phyloP scores from a whole-genome alignment of 2,113 vertebrate species.

The Pluvianellus socialis region DNA sequence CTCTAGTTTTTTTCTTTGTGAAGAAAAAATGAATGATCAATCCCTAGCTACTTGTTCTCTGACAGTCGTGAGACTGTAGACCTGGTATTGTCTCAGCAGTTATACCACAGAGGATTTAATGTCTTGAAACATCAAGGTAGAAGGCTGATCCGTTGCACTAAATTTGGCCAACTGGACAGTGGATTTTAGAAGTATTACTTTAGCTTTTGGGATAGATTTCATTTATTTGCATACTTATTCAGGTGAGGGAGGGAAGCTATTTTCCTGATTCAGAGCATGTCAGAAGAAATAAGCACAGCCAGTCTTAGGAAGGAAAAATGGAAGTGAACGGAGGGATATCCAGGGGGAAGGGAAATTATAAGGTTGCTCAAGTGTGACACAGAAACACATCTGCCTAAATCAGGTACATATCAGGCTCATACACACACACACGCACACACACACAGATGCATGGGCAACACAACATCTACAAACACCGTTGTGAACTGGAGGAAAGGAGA shows the following conservation, averaged over 20 bases:
- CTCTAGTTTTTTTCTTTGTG: background rate
- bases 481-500: conserved; percentile 54
- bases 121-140: background rate
- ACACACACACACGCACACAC: background rate
- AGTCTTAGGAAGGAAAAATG: conserved; percentile 29
- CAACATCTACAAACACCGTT: conserved; percentile 42
- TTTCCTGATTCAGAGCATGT: conserved; percentile 41
- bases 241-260: background rate
- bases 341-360: background rate
- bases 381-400: conserved; percentile 44
- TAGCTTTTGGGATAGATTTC: background rate
- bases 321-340: background rate
- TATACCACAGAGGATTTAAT: background rate
- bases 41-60: background rate
- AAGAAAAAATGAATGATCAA: background rate
- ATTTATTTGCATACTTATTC: background rate
- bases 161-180: background rate
- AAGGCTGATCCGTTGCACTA: background rate
- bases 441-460: conserved; percentile 19
- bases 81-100: background rate
- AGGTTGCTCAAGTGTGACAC: conserved; percentile 15
- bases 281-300: conserved; percentile 31
- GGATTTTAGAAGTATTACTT: background rate
- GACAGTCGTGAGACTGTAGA: background rate
- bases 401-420: background rate